Percentiles rank a stretch among this genome's conserved stretches.
Conservation (phyloP, 1,140 invertebrate genomes). For the Halictus rubicundus region DNA sequence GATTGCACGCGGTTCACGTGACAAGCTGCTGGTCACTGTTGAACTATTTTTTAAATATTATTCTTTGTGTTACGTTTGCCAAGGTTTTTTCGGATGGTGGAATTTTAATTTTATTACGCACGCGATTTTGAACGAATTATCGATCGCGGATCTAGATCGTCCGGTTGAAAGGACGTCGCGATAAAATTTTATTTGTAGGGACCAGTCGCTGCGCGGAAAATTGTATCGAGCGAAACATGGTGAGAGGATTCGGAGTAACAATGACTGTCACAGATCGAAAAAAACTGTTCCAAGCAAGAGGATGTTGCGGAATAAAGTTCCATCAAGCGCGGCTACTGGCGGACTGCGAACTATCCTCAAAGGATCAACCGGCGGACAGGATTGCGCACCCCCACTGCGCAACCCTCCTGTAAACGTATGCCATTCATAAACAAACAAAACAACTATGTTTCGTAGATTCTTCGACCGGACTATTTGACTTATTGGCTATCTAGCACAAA, state of each 20-base stretch:
- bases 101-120: background rate
- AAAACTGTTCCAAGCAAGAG: background rate
- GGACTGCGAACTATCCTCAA: conserved; percentile 37
- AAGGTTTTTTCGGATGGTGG: too few species aligned
- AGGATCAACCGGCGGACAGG: conserved; percentile 17
- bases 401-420: conserved; percentile 19
- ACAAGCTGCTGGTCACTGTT: too few species aligned
- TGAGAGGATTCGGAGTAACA: too few species aligned
- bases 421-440: background rate
- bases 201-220: too few species aligned
- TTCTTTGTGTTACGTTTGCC: too few species aligned
- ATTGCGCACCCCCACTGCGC: conserved; percentile 38
- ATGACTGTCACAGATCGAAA: background rate
- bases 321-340: conserved; percentile 21
- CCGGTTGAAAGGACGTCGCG: too few species aligned
- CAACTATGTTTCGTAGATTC: background rate
- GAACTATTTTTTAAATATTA: too few species aligned
- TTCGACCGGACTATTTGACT: too few species aligned
- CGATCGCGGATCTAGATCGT: background rate
- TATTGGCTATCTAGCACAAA: too few species aligned
- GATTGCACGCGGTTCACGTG: too few species aligned
- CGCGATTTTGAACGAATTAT: background rate
- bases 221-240: too few species aligned
- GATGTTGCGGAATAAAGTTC: conserved; percentile 1
- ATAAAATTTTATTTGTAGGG: too few species aligned